Conservation (phyloP, 2,113 vertebrate genomes). For the Chrysochloris asiatica region DNA sequence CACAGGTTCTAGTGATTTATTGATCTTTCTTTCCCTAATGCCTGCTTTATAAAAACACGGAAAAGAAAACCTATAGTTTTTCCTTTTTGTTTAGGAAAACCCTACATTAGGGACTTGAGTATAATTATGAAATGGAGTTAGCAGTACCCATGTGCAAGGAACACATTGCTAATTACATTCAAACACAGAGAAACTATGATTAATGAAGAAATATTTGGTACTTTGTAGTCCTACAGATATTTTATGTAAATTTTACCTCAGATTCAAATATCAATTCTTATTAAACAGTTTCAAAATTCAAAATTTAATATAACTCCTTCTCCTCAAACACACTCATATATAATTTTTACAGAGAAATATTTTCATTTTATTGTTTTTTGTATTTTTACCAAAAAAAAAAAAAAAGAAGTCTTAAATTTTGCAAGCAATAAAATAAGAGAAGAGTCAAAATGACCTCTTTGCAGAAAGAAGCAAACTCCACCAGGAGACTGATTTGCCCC, state of each 20-base stretch:
- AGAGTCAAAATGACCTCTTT: neutral
- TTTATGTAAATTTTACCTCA: neutral
- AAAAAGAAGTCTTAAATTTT: neutral
- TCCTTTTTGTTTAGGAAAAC: slow-evolving; percentile 40
- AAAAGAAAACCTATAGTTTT: slow-evolving; percentile 49
- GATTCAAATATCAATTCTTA: neutral
- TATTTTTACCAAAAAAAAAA: too few species aligned
- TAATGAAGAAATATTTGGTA: neutral
- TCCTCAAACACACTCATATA: neutral
- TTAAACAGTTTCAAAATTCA: neutral
- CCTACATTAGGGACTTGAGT: neutral
- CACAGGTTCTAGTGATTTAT: slow-evolving; percentile 77
- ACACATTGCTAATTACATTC: slow-evolving; percentile 29
- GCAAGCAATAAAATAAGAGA: neutral
- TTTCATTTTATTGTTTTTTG: neutral
- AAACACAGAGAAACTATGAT: slow-evolving; percentile 24
- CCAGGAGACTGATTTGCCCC: neutral
- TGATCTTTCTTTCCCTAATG: slow-evolving; percentile 64
- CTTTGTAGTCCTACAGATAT: neutral
- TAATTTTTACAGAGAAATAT: neutral
- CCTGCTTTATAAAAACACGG: slow-evolving; percentile 25
- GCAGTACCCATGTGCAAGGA: neutral
- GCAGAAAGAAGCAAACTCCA: neutral
- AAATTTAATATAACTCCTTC: neutral
- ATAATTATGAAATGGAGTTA: slow-evolving; percentile 35